Conservation (phyloP, 2,797 vertebrate genomes). For the Myiothlypis chrysogaster region DNA sequence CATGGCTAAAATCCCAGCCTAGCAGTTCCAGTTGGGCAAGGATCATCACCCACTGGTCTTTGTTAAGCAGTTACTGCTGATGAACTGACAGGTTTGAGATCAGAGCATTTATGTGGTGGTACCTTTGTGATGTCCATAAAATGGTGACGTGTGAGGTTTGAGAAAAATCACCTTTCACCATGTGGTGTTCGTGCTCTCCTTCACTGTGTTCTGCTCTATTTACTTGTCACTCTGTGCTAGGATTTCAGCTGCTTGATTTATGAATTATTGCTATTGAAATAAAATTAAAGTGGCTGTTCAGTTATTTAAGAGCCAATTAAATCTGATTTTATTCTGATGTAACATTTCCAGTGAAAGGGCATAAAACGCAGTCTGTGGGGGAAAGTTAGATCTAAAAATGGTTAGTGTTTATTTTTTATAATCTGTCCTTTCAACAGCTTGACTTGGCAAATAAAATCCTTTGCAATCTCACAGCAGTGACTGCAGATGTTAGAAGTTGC, state of each 20-base stretch:
- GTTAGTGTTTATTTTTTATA: conserved; percentile 21
- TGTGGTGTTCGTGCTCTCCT: not conserved
- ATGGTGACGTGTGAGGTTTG: not conserved
- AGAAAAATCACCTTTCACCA: conserved; percentile 35
- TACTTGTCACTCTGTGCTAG: conserved; percentile 19
- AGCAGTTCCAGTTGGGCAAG: not conserved
- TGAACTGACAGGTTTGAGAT: not conserved
- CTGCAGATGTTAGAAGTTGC: not conserved
- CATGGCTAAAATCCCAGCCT: not conserved
- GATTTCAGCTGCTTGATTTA: conserved; percentile 35
- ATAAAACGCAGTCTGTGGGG: not conserved
- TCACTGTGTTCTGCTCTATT: conserved; percentile 41
- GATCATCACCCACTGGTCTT: not conserved
- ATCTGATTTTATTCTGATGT: conserved; percentile 41
- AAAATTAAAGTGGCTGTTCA: conserved; percentile 57
- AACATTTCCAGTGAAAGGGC: conserved; percentile 10
- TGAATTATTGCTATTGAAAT: conserved; percentile 45
- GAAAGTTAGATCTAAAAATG: not conserved
- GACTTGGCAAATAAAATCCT: not conserved
- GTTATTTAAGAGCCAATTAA: conserved; percentile 64
- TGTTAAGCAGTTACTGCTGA: not conserved
- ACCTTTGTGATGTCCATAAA: not conserved
- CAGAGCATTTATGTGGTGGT: not conserved
- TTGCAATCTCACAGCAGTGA: not conserved
- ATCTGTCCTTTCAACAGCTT: not conserved